These are phyloP conservation scores for Hemichromis elongatus DNA, from an alignment of 2,113 vertebrate species.

Conservation along the genomic window DNA sequence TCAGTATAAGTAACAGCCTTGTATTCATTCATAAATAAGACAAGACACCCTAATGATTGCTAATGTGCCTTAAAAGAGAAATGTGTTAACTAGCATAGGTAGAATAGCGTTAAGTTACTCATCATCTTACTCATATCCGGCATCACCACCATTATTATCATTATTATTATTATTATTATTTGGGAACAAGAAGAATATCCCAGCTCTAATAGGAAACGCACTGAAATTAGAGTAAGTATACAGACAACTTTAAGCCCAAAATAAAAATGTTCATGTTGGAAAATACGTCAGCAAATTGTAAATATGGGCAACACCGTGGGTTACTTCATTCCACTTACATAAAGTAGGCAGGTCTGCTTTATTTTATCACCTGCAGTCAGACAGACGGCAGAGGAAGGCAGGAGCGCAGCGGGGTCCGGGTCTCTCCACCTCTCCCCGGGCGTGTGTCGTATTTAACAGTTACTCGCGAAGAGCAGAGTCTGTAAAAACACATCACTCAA, in stretches of 20 bases:
- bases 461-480: not conserved
- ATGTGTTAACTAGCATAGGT: not conserved
- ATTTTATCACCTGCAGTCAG: not conserved
- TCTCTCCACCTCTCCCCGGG: not conserved
- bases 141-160: not conserved
- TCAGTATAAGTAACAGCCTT: not conserved
- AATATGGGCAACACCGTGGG: not conserved
- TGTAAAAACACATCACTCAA: not conserved
- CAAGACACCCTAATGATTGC: not conserved
- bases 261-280: not conserved
- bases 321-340: not conserved
- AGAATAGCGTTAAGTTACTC: not conserved
- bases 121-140: not conserved
- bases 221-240: not conserved
- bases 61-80: not conserved
- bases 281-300: not conserved
- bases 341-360: not conserved
- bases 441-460: not conserved
- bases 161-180: not conserved
- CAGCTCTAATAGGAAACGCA: rapidly evolving
- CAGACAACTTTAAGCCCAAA: not conserved
- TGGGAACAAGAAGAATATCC: not conserved
- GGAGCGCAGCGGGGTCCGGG: not conserved
- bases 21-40: not conserved
- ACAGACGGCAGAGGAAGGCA: not conserved